Conservation (phyloP, 2,797 vertebrate genomes). For the Acanthis flammea region DNA sequence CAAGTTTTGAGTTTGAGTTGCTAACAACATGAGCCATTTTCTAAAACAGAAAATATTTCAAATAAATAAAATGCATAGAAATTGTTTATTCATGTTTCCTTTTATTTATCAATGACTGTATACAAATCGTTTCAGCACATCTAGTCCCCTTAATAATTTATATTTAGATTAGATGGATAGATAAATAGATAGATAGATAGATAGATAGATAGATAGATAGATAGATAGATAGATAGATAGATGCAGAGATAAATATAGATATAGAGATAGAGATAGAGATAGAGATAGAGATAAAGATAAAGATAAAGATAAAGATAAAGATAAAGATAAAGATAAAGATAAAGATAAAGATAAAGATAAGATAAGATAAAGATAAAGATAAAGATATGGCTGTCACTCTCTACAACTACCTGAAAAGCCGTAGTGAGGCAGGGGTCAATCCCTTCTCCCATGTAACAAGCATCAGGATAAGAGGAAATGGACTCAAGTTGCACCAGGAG, state of each 20-base stretch:
- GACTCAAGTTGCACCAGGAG: rapidly evolving
- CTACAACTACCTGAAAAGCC: neutral
- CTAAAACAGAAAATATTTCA: neutral
- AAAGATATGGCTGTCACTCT: neutral
- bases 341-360: neutral
- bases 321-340: too few relatives aligned
- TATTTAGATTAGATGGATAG: neutral
- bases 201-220: neutral
- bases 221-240: neutral
- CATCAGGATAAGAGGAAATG: neutral
- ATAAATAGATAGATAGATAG: too few relatives aligned
- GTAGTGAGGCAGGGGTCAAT: rapidly evolving
- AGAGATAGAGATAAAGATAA: neutral
- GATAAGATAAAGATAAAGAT: neutral
- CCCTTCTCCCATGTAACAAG: neutral
- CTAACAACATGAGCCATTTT: neutral
- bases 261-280: too few relatives aligned
- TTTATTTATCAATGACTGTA: neutral
- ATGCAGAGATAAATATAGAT: too few relatives aligned
- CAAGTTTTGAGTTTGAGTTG: neutral
- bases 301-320: neutral
- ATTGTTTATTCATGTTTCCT: neutral
- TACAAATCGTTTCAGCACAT: neutral
- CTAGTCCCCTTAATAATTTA: neutral
- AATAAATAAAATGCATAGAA: neutral